Base-by-base conservation (phyloP, 1,140 invertebrate genomes). In the Luehdorfia chinensis region DNA sequence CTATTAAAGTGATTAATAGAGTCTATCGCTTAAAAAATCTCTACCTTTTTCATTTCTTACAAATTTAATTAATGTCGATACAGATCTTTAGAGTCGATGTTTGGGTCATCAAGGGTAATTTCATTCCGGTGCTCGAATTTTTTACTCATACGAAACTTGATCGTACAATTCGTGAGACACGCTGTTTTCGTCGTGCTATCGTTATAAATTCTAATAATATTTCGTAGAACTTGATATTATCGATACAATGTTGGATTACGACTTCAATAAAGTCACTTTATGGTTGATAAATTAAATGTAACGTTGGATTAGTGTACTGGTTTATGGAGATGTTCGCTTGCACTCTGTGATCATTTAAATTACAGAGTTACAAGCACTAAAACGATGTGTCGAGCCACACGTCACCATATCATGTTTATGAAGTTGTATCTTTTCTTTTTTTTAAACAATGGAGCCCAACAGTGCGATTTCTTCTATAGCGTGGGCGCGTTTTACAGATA, bases 1-100 rank as follows among this genome's bases (percentile, higher is more conserved):
- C 79, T 77, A 84, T 84, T 84, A 74, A 78, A 67, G 53, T 75
- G 79, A 84, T 80, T 80, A 78, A 84, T 80, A 66, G 69, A 44
- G 49, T 61, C 59, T 67, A 80, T 69, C 61, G 52, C 55, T 63
- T 66, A 61, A 70, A 73, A 74, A 72, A 66, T 63, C 57, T 46
- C 47, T 14, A 47, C 34, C 51, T 70, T 73, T 77, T 77, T 71
- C 63, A 61, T 65, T 72, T 55, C 49, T 34, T 60, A 78, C 75
- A 80, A 78, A 80, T 84, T 80, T 77, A 84, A 84, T 84, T 78
- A 80, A 76, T 76, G 51, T 55, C 41, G 74, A 76, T 80, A 71
- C 66, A 48, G 31, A 71, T 70, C 64, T 63, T 25, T 32, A 16
- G 45, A 48, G 45, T 8, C 34, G 27, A 23, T 46, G 47, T 47